phyloP scores from a whole-genome alignment of 1,140 invertebrate species.

The Trichogramma pretiosum region DNA sequence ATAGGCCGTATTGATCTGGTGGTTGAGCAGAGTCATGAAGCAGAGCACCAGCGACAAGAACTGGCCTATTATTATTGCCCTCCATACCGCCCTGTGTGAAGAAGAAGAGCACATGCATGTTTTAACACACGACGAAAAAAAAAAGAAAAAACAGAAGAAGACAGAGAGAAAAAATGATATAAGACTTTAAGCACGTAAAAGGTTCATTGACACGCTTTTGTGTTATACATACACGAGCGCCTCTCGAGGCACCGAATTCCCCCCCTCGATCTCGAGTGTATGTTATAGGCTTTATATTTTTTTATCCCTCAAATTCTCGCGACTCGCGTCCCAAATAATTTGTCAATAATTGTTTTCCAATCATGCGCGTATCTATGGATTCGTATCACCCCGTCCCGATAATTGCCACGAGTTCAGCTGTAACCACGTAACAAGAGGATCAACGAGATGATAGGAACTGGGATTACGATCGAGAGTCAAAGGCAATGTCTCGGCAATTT shows the following conservation, averaged over 20 bases:
- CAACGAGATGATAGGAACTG: too few relatives aligned
- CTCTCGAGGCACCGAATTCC: not conserved
- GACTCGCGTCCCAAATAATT: not conserved
- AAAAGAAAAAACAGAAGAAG: too few relatives aligned
- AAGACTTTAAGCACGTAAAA: not conserved
- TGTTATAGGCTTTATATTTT: too few relatives aligned
- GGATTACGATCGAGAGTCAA: too few relatives aligned
- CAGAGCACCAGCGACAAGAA: constrained; percentile 65
- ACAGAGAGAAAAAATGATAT: not conserved
- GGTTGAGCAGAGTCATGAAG: constrained; percentile 66
- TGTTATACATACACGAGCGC: constrained; percentile 14
- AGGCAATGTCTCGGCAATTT: too few relatives aligned
- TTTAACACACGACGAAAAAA: too few relatives aligned
- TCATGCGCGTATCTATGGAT: not conserved
- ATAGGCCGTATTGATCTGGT: constrained; percentile 60
- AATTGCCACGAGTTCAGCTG: too few relatives aligned
- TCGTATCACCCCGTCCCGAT: too few relatives aligned
- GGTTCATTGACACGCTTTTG: not conserved
- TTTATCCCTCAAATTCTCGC: too few relatives aligned
- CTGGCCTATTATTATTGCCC: constrained; percentile 67
- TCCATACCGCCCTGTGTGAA: constrained; percentile 61
- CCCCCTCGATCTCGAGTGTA: not conserved
- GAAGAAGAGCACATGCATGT: constrained; percentile 9
- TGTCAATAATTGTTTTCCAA: not conserved
- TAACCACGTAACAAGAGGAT: too few relatives aligned